These are phyloP conservation scores for Gobio gobio DNA, from an alignment of 2,113 vertebrate species.

Conservation along the genomic window DNA sequence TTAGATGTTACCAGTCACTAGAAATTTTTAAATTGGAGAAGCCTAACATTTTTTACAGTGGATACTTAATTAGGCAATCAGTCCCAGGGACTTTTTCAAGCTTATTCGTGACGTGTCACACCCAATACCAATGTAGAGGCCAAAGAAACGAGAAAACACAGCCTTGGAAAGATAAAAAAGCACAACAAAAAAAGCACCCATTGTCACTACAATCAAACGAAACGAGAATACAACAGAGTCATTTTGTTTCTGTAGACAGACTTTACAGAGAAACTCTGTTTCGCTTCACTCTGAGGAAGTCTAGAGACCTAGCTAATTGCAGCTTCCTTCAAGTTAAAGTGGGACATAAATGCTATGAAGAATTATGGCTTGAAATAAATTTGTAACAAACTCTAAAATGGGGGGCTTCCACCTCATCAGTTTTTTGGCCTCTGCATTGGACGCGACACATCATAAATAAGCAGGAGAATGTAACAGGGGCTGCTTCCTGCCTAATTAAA, in stretches of 20 bases:
- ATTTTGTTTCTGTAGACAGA: constrained; percentile 21
- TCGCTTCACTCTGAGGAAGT: constrained; percentile 54
- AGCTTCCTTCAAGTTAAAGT: constrained; percentile 49
- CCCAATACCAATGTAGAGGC: constrained; percentile 61
- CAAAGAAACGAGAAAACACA: constrained; percentile 41
- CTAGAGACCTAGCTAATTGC: constrained; percentile 68
- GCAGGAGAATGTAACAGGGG: constrained; percentile 64
- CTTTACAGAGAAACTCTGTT: constrained; percentile 45
- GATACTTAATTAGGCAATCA: constrained; percentile 73
- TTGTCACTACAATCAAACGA: not conserved
- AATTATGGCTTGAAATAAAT: constrained; percentile 63
- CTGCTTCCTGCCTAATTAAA: constrained; percentile 77
- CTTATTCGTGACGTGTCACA: constrained; percentile 74
- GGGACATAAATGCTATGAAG: constrained; percentile 58
- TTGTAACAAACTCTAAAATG: constrained; percentile 53
- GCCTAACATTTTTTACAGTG: too few relatives aligned
- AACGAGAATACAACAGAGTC: constrained; percentile 15
- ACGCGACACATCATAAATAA: constrained; percentile 76
- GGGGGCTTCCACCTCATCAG: constrained; percentile 60
- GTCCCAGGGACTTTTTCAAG: constrained; percentile 63
- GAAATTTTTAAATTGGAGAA: too few relatives aligned
- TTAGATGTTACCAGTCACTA: too few relatives aligned
- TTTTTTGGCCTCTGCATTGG: constrained; percentile 62
- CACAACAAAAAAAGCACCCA: not conserved
- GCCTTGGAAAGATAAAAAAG: not conserved